Base-by-base conservation (phyloP, 2,888 invertebrate genomes). In the Apodemia zela region DNA sequence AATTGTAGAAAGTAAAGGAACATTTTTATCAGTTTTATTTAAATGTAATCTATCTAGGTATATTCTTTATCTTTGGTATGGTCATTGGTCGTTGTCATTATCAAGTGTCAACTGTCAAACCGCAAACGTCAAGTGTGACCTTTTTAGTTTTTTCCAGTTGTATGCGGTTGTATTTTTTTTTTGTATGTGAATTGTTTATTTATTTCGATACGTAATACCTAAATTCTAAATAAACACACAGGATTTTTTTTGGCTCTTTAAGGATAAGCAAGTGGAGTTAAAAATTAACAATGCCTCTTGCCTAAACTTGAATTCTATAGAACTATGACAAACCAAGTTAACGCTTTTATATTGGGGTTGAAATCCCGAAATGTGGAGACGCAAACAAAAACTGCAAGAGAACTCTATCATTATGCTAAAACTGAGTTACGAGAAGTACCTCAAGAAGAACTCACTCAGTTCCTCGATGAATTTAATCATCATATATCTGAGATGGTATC, bases 401-500 rank as follows among this genome's bases (percentile, higher is more conserved):
- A 98, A 74, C 93, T 99, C 29, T 96, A 97, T 75, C 94, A 96
- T 68, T 98, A 97, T 89, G 97, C 97, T 11, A 97, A 97, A 82
- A 97, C 97, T 8, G 98, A 98, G 78, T 84, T 98, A 60, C 94
- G 97, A 7, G 98, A 98, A 87, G 96, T 97, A 72, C 96, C 97
- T 0, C 95, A 95, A 66, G 98, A 98, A 79, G 98, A 98, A 78
- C 94, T 98, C 69, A 96, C 96, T 29, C 93, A 94, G 67, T 98
- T 99, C 81, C 95, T 98, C 84, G 98, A 99, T 81, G 97, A 97
- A 72, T 98, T 98, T 80, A 98, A 98, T 82, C 97, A 97, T 78
- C 97, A 98, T 78, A 98, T 99, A 71, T 97, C 97, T 82, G 97
- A 98, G 82, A 98, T 99, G 98, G 97, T 98, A 3, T 97, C 97